Percentiles rank a stretch among this genome's conserved stretches.
These are phyloP conservation scores for Mus pahari DNA, from an alignment of 2,113 vertebrate species.

Conservation along the genomic window DNA sequence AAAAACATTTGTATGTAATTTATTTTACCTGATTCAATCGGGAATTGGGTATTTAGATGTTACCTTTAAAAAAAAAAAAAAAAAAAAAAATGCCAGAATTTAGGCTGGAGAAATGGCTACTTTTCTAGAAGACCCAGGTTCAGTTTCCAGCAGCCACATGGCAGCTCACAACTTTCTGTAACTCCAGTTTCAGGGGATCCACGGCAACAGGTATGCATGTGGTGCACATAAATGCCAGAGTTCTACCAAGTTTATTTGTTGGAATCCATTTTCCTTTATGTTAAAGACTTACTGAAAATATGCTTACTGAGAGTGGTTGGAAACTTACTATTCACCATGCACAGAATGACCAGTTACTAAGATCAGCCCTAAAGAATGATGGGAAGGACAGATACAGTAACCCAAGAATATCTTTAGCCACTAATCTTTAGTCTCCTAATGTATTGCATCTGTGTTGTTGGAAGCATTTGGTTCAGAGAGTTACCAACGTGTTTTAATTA, in stretches of 20 bases:
- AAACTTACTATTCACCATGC: background rate
- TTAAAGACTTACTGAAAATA: background rate
- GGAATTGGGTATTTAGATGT: background rate
- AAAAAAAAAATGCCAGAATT: background rate
- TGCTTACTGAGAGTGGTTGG: background rate
- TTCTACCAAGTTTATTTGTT: constrained; percentile 24
- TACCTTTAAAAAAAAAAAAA: constrained; percentile 36
- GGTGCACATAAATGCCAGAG: background rate
- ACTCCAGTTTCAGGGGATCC: background rate
- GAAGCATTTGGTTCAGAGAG: constrained; percentile 2
- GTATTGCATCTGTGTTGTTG: background rate
- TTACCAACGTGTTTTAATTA: background rate
- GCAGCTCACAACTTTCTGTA: background rate
- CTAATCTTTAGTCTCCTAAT: background rate
- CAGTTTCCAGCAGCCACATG: background rate
- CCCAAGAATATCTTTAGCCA: background rate
- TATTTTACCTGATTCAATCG: constrained; percentile 26
- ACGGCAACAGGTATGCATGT: background rate
- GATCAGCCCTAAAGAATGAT: background rate
- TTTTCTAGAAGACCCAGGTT: background rate
- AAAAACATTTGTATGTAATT: background rate
- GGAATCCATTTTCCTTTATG: background rate
- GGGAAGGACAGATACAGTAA: background rate
- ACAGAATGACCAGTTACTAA: background rate
- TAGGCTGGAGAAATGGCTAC: background rate